Evolutionary conservation across 2,888 invertebrate genomes (phyloP).

Genomic region (Anorthoa munda): DNA sequence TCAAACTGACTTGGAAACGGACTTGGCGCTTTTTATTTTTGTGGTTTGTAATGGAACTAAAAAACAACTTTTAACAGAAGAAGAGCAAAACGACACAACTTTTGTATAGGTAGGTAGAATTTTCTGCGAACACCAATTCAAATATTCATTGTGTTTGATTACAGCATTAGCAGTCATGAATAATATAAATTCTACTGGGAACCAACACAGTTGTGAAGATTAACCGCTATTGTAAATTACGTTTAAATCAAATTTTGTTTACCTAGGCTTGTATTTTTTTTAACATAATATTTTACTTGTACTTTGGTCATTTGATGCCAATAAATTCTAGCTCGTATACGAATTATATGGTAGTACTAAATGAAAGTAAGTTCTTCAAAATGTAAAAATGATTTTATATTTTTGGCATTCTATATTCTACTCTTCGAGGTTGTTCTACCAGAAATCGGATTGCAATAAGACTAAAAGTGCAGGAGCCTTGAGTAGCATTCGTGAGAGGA

Average conservation of each 20-base stretch:
- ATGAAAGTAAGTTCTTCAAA: too few relatives aligned
- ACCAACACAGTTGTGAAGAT: background rate
- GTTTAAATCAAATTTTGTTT: too few relatives aligned
- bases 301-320: background rate
- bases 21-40: too few relatives aligned
- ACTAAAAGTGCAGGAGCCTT: conserved; percentile 35
- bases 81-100: background rate
- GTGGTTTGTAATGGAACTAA: too few relatives aligned
- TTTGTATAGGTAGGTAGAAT: background rate
- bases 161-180: background rate
- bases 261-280: too few relatives aligned
- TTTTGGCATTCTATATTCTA: background rate
- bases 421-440: background rate
- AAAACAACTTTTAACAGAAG: too few relatives aligned
- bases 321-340: too few relatives aligned
- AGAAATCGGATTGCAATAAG: conserved; percentile 2
- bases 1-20: too few relatives aligned
- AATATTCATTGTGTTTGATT: background rate
- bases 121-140: background rate
- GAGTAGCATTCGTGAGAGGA: conserved; percentile 49
- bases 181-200: background rate
- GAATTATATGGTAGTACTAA: too few relatives aligned
- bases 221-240: background rate
- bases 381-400: too few relatives aligned
- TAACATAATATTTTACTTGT: too few relatives aligned